Percentiles rank a stretch among this genome's conserved stretches.
phyloP scores from a whole-genome alignment of 2,888 invertebrate species.

The Ochlodes sylvanus region DNA sequence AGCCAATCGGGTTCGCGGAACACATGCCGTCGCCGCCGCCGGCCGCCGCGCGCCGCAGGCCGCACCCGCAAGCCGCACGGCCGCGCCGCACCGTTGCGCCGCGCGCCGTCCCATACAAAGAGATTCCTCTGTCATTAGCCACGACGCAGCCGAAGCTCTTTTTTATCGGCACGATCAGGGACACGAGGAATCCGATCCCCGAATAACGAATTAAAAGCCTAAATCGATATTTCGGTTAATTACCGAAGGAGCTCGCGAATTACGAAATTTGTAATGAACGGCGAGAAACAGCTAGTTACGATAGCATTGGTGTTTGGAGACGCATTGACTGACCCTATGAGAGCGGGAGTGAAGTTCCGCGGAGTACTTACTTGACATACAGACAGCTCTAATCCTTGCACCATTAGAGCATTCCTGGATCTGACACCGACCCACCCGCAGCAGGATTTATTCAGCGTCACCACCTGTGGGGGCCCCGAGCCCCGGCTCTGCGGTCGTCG shows the following conservation, averaged over 20 bases:
- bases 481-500: too few species aligned
- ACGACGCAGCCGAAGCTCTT: conserved; percentile 4
- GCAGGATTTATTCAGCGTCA: too few species aligned
- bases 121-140: conserved; percentile 20
- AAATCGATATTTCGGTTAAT: conserved; percentile 29
- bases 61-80: background rate
- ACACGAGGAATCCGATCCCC: conserved; percentile 13
- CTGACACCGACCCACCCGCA: too few species aligned
- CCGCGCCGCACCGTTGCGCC: conserved; percentile 3
- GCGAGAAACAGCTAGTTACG: background rate
- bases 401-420: too few species aligned
- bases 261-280: background rate
- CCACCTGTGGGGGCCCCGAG: too few species aligned
- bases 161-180: conserved; percentile 2
- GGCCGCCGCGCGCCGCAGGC: background rate
- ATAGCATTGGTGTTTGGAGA: too few species aligned
- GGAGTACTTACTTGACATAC: too few species aligned
- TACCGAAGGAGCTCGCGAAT: conserved; percentile 6
- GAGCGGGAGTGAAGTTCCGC: too few species aligned
- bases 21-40: conserved; percentile 44
- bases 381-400: too few species aligned
- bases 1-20: conserved; percentile 50
- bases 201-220: conserved; percentile 23
- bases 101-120: conserved; percentile 14
- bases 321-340: too few species aligned